phyloP scores from a whole-genome alignment of 1,140 invertebrate species.

The Bradysia coprophila region DNA sequence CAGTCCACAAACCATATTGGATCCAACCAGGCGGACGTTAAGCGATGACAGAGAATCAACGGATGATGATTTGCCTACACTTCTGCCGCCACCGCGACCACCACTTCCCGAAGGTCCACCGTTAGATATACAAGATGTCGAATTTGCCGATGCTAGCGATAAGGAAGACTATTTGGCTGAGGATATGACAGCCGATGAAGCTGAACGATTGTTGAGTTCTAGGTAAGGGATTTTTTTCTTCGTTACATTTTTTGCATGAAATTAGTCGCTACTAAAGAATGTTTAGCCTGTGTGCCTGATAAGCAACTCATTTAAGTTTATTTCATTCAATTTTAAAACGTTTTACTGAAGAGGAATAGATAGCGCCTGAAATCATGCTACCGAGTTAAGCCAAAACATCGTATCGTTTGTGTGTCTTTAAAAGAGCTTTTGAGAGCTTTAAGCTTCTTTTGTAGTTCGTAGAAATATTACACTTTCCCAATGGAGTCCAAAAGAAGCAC shows the following conservation, averaged over 20 bases:
- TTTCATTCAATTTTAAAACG: neutral
- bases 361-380: too few relatives aligned
- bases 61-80: slow-evolving; percentile 8
- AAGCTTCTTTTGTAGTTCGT: too few relatives aligned
- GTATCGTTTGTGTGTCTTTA: too few relatives aligned
- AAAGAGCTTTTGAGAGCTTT: too few relatives aligned
- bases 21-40: neutral
- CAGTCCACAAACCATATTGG: slow-evolving; percentile 3
- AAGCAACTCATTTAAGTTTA: neutral
- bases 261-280: too few relatives aligned
- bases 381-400: too few relatives aligned
- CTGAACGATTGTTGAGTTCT: slow-evolving; percentile 61
- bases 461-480: too few relatives aligned
- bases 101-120: slow-evolving; percentile 5
- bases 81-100: slow-evolving; percentile 12
- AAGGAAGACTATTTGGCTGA: slow-evolving; percentile 30
- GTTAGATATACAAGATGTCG: slow-evolving; percentile 26
- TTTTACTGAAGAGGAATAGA: too few relatives aligned
- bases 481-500: too few relatives aligned
- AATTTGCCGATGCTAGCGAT: slow-evolving; percentile 32
- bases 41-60: neutral
- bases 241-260: neutral
- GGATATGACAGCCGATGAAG: slow-evolving; percentile 66
- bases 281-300: slow-evolving; percentile 1
- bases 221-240: slow-evolving; percentile 32